Evolutionary conservation across 2,113 vertebrate species (phyloP).

Genomic region (Cololabis saira): DNA sequence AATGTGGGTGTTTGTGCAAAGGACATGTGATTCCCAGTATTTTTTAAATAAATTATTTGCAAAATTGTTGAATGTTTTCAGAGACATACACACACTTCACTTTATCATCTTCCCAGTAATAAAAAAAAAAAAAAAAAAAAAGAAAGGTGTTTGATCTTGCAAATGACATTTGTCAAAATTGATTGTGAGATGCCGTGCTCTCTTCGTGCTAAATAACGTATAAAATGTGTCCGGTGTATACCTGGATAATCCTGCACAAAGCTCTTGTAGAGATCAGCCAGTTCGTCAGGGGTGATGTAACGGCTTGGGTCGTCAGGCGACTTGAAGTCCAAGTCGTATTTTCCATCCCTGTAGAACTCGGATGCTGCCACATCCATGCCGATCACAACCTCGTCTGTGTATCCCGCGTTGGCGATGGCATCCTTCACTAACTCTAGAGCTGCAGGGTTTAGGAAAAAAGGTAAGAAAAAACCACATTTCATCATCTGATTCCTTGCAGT

Average conservation of each 20-base stretch:
- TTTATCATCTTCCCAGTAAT: too few relatives aligned
- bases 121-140: too few relatives aligned
- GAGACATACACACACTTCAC: too few relatives aligned
- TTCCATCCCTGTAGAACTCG: conserved; percentile 90
- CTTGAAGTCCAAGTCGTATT: conserved; percentile 98
- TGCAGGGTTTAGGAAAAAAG: conserved; percentile 48
- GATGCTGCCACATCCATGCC: conserved; percentile 98
- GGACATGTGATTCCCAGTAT: too few relatives aligned
- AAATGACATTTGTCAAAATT: not conserved
- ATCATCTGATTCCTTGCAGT: too few relatives aligned
- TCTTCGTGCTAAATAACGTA: not conserved
- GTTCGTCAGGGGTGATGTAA: conserved; percentile 88
- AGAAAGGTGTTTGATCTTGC: too few relatives aligned
- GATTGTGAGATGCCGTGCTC: not conserved
- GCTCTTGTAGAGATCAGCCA: conserved; percentile 92
- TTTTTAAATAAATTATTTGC: too few relatives aligned
- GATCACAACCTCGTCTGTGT: conserved; percentile 91
- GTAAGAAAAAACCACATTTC: not conserved
- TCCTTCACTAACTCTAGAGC: conserved; percentile 92
- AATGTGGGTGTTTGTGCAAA: too few relatives aligned
- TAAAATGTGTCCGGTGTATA: conserved; percentile 45
- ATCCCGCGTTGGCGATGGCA: conserved; percentile 92
- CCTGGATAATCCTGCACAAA: conserved; percentile 94
- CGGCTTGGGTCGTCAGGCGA: conserved; percentile 91
- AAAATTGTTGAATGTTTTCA: too few relatives aligned